Base-by-base conservation (phyloP, 1,140 invertebrate genomes). In the Reticulitermes speratus region DNA sequence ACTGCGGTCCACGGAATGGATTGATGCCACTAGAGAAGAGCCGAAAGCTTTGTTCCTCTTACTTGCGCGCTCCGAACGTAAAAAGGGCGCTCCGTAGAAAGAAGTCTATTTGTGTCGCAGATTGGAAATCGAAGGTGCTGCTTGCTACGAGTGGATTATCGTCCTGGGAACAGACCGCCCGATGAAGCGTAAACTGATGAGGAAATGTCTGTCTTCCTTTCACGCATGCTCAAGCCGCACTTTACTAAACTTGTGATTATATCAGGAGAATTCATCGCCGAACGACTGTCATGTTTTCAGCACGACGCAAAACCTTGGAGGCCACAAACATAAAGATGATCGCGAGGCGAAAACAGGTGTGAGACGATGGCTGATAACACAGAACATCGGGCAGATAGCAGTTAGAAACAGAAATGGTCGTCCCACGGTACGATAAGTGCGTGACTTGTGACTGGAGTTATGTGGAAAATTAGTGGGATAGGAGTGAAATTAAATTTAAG, bases 101-200 rank as follows among this genome's bases (percentile, higher is more conserved):
- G 65, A 75, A 75, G n/a, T 7, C 65, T 75, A 75, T 30, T 75
- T 75, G 65, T 75, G 65, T 75, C 65, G 65, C 65, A 75, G 65
- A 75, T 30, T 75, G 65, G 65, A 75, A 75, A 75, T 75, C 65
- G 65, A 75, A 75, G 7, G 65, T 14, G 25, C 65, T 75, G 65
- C 65, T 48, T 48, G 9, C 45, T 9, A 48, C 9, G 65, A 75
- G 65, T 30, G 65, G 65, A 75, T 75, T 75, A 75, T 75, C 65
- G 65, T 75, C 65, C 65, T 75, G 65, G 65, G 65, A 75, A 30
- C 65, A 75, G 65, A 75, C 65, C 25, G n/a, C 11, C 65, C 65
- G 65, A 30, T 75, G 65, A 30, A 75, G n/a, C 65, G 65, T 30
- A 25, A 30, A 16, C 65, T 75, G 65, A 75, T 30, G 65, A 75